These are phyloP conservation scores for Callorhinus ursinus DNA, from an alignment of 2,113 vertebrate genomes.

Conservation along the genomic window DNA sequence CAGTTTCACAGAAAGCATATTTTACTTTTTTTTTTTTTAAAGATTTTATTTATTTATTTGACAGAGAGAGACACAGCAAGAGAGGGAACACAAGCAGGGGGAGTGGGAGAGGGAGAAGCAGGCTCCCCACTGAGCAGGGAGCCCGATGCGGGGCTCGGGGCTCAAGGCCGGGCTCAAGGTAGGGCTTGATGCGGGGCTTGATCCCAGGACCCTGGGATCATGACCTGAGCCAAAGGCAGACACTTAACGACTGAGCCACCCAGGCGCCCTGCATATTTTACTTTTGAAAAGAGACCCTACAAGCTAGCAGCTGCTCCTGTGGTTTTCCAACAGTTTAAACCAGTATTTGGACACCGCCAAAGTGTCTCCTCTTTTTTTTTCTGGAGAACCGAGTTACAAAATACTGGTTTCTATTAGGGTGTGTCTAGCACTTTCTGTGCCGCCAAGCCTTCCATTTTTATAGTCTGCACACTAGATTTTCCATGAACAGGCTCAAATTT, in stretches of 20 bases:
- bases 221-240: too few species aligned
- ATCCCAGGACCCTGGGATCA: too few species aligned
- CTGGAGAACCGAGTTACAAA: constrained; percentile 53
- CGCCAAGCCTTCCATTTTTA: constrained; percentile 67
- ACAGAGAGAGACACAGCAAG: too few species aligned
- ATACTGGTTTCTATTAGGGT: constrained; percentile 69
- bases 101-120: too few species aligned
- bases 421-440: constrained; percentile 66
- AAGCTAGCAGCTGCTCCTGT: constrained; percentile 36
- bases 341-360: constrained; percentile 38
- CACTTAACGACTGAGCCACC: too few species aligned
- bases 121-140: too few species aligned
- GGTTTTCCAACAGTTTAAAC: constrained; percentile 69
- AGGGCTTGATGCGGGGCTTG: too few species aligned
- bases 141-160: too few species aligned
- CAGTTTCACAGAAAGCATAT: constrained; percentile 50
- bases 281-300: constrained; percentile 57
- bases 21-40: constrained; percentile 26
- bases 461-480: constrained; percentile 72
- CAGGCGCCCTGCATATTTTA: background rate
- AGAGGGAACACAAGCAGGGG: too few species aligned
- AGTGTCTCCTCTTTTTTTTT: background rate
- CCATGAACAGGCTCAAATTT: constrained; percentile 70
- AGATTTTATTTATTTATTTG: too few species aligned
- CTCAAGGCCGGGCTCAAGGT: too few species aligned